Conservation (phyloP, 2,113 vertebrate species). For the crab-eating macaque (Macaca fascicularis) region DNA sequence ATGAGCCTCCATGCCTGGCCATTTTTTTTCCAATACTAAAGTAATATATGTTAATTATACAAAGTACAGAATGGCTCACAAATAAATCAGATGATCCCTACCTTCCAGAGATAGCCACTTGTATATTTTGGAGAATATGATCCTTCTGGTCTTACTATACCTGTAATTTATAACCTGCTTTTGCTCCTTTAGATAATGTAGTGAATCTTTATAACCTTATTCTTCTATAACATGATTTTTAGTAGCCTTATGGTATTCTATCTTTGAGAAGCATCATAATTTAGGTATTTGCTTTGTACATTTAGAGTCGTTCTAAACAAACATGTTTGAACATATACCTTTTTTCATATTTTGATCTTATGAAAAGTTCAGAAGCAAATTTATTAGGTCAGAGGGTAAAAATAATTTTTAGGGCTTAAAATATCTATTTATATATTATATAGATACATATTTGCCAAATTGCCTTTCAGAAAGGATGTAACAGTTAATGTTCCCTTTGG, state of each 20-base stretch:
- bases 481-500: background rate
- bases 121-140: background rate
- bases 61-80: background rate
- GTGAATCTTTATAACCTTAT: background rate
- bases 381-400: background rate
- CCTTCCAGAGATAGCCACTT: background rate
- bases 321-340: background rate
- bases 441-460: background rate
- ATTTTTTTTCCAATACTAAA: background rate
- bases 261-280: background rate
- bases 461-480: background rate
- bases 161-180: background rate
- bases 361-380: background rate
- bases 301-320: background rate
- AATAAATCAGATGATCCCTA: background rate
- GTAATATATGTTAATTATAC: slow-evolving; percentile 1
- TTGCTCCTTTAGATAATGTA: background rate
- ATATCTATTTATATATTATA: too few species aligned
- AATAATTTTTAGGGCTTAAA: background rate
- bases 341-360: background rate
- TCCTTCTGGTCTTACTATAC: background rate
- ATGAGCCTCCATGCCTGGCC: too few species aligned
- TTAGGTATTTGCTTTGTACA: background rate
- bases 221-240: background rate
- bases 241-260: background rate